phyloP scores from a whole-genome alignment of 2,888 invertebrate genomes.

The Tromatobia lineatoria region DNA sequence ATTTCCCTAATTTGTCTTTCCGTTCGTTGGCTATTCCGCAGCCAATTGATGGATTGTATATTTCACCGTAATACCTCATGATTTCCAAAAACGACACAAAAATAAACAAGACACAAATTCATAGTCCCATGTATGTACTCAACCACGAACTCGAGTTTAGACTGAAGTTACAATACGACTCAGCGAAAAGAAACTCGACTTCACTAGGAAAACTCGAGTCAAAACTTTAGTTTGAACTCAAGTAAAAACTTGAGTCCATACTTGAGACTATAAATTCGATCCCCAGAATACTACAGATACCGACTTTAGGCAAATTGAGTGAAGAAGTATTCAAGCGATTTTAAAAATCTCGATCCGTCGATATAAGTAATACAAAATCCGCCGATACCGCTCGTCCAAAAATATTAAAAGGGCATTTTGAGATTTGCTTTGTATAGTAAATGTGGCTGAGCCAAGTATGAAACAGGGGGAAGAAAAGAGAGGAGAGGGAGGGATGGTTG shows the following conservation, averaged over 20 bases:
- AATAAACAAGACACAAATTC: background rate
- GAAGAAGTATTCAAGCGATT: constrained; percentile 4
- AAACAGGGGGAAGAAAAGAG: background rate
- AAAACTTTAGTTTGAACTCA: too few relatives aligned
- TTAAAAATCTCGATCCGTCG: background rate
- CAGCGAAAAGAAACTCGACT: too few relatives aligned
- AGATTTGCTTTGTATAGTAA: constrained; percentile 5
- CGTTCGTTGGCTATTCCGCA: too few relatives aligned
- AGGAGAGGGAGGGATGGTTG: background rate
- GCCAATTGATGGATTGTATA: too few relatives aligned
- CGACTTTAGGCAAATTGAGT: background rate
- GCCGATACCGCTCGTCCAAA: background rate
- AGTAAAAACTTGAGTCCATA: too few relatives aligned
- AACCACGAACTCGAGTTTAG: too few relatives aligned
- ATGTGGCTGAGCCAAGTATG: constrained; percentile 8
- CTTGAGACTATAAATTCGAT: too few relatives aligned
- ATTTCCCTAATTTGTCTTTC: too few relatives aligned
- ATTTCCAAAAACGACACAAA: background rate
- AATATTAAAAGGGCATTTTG: constrained; percentile 16
- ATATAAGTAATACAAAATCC: constrained; percentile 10
- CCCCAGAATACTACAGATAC: background rate
- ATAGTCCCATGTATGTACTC: too few relatives aligned
- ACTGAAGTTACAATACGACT: too few relatives aligned
- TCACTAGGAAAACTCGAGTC: background rate
- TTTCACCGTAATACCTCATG: too few relatives aligned